phyloP scores from a whole-genome alignment of 2,797 vertebrate genomes.

The Sebastes hubbsi region DNA sequence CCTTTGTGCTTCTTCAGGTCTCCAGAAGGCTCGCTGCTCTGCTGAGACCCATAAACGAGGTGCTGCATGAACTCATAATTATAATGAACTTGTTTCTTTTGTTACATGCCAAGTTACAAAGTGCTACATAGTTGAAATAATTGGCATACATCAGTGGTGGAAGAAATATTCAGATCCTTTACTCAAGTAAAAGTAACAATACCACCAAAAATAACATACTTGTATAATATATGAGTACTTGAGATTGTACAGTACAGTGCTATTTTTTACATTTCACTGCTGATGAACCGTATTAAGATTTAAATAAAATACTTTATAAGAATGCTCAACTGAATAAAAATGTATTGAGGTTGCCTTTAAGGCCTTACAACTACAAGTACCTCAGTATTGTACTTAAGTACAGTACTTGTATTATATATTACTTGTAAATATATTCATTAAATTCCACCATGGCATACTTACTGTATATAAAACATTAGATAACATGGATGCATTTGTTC shows the following conservation, averaged over 20 bases:
- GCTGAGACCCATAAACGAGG: background rate
- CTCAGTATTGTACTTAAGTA: background rate
- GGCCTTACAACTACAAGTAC: background rate
- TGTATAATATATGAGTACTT: background rate
- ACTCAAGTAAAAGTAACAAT: background rate
- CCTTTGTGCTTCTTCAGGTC: constrained; percentile 1
- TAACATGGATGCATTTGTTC: background rate
- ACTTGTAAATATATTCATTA: background rate
- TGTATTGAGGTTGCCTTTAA: background rate
- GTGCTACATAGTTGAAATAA: background rate
- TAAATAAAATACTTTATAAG: background rate
- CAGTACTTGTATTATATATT: background rate
- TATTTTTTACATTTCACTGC: background rate
- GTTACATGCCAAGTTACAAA: background rate
- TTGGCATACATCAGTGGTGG: background rate
- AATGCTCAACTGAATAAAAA: background rate
- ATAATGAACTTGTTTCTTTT: constrained; percentile 7
- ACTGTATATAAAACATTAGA: background rate
- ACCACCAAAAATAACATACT: background rate
- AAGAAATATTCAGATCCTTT: background rate
- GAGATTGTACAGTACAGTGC: background rate
- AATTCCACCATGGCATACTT: background rate
- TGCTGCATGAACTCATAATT: background rate
- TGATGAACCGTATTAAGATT: background rate
- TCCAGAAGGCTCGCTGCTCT: background rate